Conservation (phyloP, 2,888 invertebrate species). For the Tenthredo notha region DNA sequence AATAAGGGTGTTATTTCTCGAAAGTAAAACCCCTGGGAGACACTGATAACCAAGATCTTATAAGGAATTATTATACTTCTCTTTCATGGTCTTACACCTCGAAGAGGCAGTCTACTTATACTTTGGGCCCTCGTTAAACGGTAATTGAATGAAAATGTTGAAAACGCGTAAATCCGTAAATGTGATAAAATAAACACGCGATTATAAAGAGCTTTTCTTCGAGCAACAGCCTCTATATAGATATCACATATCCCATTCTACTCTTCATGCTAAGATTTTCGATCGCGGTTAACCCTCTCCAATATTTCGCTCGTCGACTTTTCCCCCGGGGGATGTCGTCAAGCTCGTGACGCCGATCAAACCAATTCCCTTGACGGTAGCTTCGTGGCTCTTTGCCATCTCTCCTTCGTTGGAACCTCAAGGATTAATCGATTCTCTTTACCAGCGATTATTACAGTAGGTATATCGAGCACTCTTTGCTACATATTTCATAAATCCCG, state of each 20-base stretch:
- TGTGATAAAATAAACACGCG: neutral
- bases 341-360: constrained; percentile 48
- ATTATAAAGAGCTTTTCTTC: neutral
- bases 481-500: neutral
- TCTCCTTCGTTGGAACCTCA: neutral
- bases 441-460: constrained; percentile 28
- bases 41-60: neutral
- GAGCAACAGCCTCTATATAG: neutral
- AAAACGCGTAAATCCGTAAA: neutral
- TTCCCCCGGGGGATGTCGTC: constrained; percentile 43
- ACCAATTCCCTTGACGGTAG: constrained; percentile 46
- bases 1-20: neutral
- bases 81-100: neutral
- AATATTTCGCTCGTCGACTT: neutral
- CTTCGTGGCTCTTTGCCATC: constrained; percentile 13
- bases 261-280: constrained; percentile 4
- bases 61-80: neutral
- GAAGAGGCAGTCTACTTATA: neutral
- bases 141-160: neutral
- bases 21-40: neutral
- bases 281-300: constrained; percentile 23
- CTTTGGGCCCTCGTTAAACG: neutral
- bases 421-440: constrained; percentile 49
- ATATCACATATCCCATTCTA: neutral
- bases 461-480: neutral